phyloP scores from a whole-genome alignment of 2,888 invertebrate genomes.

The Melanophora roralis region DNA sequence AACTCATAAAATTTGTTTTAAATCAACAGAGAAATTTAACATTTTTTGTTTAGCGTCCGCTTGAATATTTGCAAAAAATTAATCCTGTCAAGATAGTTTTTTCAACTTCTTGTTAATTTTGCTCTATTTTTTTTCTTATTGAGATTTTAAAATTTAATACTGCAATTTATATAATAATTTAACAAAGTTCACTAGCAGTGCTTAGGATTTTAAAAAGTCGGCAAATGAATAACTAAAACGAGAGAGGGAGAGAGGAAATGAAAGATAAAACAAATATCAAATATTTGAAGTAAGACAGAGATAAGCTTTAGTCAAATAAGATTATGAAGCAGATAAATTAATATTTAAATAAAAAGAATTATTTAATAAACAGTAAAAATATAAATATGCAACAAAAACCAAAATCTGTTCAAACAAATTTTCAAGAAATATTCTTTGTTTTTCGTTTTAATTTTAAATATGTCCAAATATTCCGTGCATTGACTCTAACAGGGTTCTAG shows the following conservation, averaged over 20 bases:
- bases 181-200: slow-evolving; percentile 8
- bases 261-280: too few relatives aligned
- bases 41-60: background rate
- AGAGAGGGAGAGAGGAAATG: background rate
- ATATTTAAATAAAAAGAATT: too few relatives aligned
- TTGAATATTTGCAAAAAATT: background rate
- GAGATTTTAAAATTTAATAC: slow-evolving; percentile 20
- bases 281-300: background rate
- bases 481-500: too few relatives aligned
- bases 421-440: too few relatives aligned
- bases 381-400: too few relatives aligned
- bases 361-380: too few relatives aligned
- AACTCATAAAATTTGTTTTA: slow-evolving; percentile 35
- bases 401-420: too few relatives aligned
- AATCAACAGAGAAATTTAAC: slow-evolving; percentile 2
- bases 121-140: background rate
- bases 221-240: slow-evolving; percentile 10
- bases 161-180: too few relatives aligned
- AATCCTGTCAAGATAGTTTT: background rate
- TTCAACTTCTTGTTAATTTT: background rate
- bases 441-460: too few relatives aligned
- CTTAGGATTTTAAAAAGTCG: slow-evolving; percentile 8
- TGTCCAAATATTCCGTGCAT: too few relatives aligned
- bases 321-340: background rate
- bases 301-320: background rate